A percentile compares a stretch with the other conserved stretches of the same genome.
Evolutionary conservation across 2,113 vertebrate genomes (phyloP).

Genomic region (Nothobranchius furzeri): DNA sequence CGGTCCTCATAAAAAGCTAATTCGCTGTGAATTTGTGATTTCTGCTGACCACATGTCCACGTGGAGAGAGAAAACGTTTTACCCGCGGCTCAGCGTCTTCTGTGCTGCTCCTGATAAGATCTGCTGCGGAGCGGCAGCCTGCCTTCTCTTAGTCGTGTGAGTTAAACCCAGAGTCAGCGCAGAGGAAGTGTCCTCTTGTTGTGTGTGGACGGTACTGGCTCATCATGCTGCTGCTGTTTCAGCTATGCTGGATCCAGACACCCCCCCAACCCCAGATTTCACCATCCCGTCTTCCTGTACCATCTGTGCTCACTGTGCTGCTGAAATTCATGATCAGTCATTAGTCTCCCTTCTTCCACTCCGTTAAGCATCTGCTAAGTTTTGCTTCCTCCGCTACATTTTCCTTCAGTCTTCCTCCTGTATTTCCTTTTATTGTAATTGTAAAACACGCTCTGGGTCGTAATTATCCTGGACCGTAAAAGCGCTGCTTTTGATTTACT

Average conservation of each 20-base stretch:
- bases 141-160: background rate
- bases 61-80: constrained; percentile 11
- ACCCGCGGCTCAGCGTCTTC: constrained; percentile 29
- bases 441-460: background rate
- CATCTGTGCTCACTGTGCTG: constrained; percentile 50
- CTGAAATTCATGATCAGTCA: constrained; percentile 46
- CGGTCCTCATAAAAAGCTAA: constrained; percentile 20
- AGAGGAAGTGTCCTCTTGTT: constrained; percentile 14
- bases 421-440: constrained; percentile 10
- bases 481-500: constrained; percentile 10
- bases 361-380: constrained; percentile 34
- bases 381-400: constrained; percentile 12
- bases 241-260: constrained; percentile 21
- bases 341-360: constrained; percentile 36
- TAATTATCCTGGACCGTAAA: background rate
- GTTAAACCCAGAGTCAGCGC: constrained; percentile 6
- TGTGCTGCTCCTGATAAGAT: constrained; percentile 11
- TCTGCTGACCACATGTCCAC: constrained; percentile 16
- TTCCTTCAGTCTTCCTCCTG: too few relatives aligned
- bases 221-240: constrained; percentile 7
- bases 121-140: background rate
- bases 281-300: constrained; percentile 21
- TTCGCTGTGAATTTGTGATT: constrained; percentile 21
- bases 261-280: constrained; percentile 5
- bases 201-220: constrained; percentile 11